These are phyloP conservation scores for Zele albiditarsus DNA, from an alignment of 2,888 invertebrate species.

Conservation along the genomic window DNA sequence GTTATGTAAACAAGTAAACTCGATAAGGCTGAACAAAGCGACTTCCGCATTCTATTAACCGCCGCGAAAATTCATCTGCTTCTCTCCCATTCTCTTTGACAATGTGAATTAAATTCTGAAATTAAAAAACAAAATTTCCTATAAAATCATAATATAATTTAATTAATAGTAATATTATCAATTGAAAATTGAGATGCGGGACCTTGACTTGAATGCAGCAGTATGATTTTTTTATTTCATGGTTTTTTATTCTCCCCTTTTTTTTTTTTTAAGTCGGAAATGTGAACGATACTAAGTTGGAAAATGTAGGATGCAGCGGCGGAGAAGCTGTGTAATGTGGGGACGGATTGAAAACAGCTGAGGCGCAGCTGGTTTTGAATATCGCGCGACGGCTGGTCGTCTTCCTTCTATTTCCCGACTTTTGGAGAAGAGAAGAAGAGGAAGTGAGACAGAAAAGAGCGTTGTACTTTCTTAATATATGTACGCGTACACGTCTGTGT, in stretches of 20 bases:
- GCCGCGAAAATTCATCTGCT: background rate
- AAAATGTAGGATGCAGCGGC: slow-evolving; percentile 10
- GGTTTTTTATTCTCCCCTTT: background rate
- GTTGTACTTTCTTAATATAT: slow-evolving; percentile 36
- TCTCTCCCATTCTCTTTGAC: background rate
- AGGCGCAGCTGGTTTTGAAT: slow-evolving; percentile 66
- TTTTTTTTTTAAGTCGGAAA: background rate
- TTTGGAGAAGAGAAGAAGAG: background rate
- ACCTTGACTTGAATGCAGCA: background rate
- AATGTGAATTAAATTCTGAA: background rate
- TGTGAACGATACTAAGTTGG: background rate
- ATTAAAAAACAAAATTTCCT: background rate
- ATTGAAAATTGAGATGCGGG: background rate
- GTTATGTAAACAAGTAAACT: slow-evolving; percentile 5
- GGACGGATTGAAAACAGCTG: slow-evolving; percentile 66
- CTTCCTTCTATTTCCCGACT: slow-evolving; percentile 39
- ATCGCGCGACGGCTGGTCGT: slow-evolving; percentile 63
- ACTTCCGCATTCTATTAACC: background rate
- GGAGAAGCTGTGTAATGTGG: slow-evolving; percentile 6
- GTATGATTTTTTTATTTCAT: background rate
- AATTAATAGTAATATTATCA: background rate
- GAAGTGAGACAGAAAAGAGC: slow-evolving; percentile 19
- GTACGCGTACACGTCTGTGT: slow-evolving; percentile 37
- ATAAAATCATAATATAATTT: background rate
- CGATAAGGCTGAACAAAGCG: background rate